phyloP scores from a whole-genome alignment of 2,888 invertebrate species.

The Coelopa pilipes region DNA sequence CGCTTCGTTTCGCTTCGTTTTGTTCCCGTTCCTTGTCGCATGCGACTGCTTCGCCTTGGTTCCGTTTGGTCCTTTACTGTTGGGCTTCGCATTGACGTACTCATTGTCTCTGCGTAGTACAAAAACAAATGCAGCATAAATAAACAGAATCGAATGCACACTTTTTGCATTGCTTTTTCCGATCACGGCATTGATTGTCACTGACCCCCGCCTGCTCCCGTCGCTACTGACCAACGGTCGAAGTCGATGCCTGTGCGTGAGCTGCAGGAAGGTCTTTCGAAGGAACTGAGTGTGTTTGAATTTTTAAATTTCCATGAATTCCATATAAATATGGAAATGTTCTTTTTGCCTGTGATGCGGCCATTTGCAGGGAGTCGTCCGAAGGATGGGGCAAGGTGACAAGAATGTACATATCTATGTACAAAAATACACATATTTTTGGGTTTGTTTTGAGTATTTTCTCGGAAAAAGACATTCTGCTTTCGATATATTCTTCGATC shows the following conservation, averaged over 20 bases:
- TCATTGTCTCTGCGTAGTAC: too few relatives aligned
- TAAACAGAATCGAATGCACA: conserved; percentile 2
- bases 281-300: not conserved
- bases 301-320: conserved; percentile 16
- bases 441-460: too few relatives aligned
- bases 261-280: not conserved
- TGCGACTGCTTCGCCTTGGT: not conserved
- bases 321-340: conserved; percentile 15
- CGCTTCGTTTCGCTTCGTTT: not conserved
- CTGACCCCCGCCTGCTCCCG: conserved; percentile 36
- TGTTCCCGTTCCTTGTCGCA: not conserved
- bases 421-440: too few relatives aligned
- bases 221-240: conserved; percentile 27
- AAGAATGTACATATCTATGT: too few relatives aligned
- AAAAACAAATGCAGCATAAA: not conserved
- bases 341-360: not conserved
- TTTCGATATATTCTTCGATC: too few relatives aligned
- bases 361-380: too few relatives aligned
- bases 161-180: not conserved
- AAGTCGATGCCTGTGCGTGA: not conserved
- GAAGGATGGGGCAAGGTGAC: too few relatives aligned
- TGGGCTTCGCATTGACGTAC: too few relatives aligned
- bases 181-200: conserved; percentile 30
- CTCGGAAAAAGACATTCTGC: too few relatives aligned
- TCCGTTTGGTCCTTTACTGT: not conserved